Evolutionary conservation across 1,140 invertebrate species (phyloP).

Genomic region (Camponotus vicinus): DNA sequence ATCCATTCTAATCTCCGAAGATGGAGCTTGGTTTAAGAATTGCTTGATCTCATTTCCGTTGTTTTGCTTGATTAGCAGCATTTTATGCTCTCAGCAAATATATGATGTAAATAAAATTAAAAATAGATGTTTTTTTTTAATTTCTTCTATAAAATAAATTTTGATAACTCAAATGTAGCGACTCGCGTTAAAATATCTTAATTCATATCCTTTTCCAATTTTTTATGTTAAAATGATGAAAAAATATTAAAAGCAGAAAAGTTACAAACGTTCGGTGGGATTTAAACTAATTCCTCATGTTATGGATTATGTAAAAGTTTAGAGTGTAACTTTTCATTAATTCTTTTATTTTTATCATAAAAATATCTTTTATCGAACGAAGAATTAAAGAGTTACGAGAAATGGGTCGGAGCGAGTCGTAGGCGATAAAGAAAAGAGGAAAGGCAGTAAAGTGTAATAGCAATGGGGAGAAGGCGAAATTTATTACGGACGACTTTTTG

Average conservation of each 20-base stretch:
- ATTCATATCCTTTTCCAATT: neutral
- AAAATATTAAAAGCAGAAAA: neutral
- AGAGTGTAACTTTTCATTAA: neutral
- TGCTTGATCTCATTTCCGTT: neutral
- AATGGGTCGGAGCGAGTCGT: neutral
- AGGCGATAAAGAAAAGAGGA: slow-evolving; percentile 15
- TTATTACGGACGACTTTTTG: slow-evolving; percentile 65
- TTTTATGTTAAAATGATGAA: neutral
- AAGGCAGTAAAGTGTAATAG: slow-evolving; percentile 25
- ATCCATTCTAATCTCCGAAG: neutral
- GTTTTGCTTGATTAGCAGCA: neutral
- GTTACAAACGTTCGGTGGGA: neutral
- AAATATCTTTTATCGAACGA: slow-evolving; percentile 6
- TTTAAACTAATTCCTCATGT: neutral
- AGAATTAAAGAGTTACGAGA: slow-evolving; percentile 43
- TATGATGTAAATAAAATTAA: neutral
- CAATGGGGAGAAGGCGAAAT: slow-evolving; percentile 38
- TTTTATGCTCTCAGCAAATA: neutral
- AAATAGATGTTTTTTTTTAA: neutral
- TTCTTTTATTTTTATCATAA: slow-evolving; percentile 14
- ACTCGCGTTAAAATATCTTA: neutral
- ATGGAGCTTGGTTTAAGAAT: neutral
- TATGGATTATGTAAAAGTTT: slow-evolving; percentile 18
- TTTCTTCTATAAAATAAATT: slow-evolving; percentile 1
- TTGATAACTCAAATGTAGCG: neutral